Evolutionary conservation across 1,140 invertebrate genomes (phyloP), one percentile per base, ranked within the genome.

Genomic region (Bombus haemorrhoidalis): DNA sequence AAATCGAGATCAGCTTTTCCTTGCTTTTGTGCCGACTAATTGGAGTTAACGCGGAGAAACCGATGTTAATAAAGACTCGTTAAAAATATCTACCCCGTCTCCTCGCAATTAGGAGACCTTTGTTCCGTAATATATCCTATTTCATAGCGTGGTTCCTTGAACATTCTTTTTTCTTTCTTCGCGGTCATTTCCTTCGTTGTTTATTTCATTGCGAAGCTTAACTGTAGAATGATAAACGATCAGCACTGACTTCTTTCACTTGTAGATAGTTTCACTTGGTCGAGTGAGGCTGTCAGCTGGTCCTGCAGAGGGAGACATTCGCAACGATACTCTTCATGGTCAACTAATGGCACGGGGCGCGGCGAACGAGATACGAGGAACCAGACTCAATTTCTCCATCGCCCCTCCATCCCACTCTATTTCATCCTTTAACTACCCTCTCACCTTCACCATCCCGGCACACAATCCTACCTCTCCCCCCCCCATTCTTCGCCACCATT

Each of bases 401-500:
- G 5, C 22, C 9, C 34, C 37, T 25, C 22, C 34, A 41, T 8
- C n/a, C 47, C 82, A 57, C 82, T 47, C 59, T 41, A 28, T 64
- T 68, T 78, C 75, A 78, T 78, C 82, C 43, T 84, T 84, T 66
- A 57, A 66, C 41, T 78, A 47, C 82, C 75, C 75, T 78, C 82
- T 84, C 75, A 78, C 82, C 82, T 84, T 78, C 64, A 22, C 81
- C 81, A 5, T 34, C 62, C 12, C 47, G 34, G 25, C 34, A 73
- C 79, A 39, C 37, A 22, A n/a, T 41, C 39, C 69, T n/a, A 28
- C 18, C 39, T 28, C 10, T 5, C 12, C 9, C 8, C n/a, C n/a
- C n/a, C n/a, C n/a, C n/a, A n/a, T n/a, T n/a, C n/a, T n/a, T n/a
- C 32, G 28, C 41, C 43, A 1, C 5, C 69, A 39, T 41, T 39